Base-by-base conservation (phyloP, 2,797 vertebrate species). In the Trachops cirrhosus region DNA sequence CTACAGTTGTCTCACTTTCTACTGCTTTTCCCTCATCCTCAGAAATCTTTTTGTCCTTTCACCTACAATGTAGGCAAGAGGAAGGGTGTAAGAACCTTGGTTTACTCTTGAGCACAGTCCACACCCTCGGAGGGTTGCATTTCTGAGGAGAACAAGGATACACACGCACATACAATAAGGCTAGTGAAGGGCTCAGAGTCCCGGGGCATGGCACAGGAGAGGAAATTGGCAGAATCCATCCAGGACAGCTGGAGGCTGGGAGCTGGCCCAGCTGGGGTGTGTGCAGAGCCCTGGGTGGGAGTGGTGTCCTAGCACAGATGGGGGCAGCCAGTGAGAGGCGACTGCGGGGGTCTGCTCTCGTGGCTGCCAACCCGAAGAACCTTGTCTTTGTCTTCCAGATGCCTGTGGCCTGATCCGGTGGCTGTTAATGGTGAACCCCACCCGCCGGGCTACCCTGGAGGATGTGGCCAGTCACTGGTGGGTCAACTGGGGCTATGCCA, bases 351-450 rank as follows among this genome's bases (percentile, higher is more conserved):
- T 15, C 70, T 9, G 0, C 70, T 74, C 73, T 73, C 5, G 0
- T 8, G 32, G 11, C 59, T 59, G 4, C 14, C 21, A 22, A 4
- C 15, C 71, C 67, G 26, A 96, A 44, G 26, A 44, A 34, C 8
- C 24, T 67, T 26, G 14, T 37, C 39, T 71, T 88, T 74, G 18
- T 95, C 86, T 97, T 94, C 8, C 98, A 99, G 99, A 99, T n/a
- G 99, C 99, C 32, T 99, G 99, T 44, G 99, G 99, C 88, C 98
- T 99, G 15, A 99, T 99, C 98, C 99, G 99, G 0, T 99, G 99
- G 99, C 99, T 99, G 98, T 95, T 99, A 89, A 99, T 99, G 99
- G 99, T 99, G 92, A 99, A 99, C 98, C 99, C 99, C 0, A 99
- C 99, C 87, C 99, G 99, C 68, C 99, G 99, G 67, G 99, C 99